These are phyloP conservation scores for Eupithecia inturbata DNA, from an alignment of 2,888 invertebrate genomes.

Conservation along the genomic window DNA sequence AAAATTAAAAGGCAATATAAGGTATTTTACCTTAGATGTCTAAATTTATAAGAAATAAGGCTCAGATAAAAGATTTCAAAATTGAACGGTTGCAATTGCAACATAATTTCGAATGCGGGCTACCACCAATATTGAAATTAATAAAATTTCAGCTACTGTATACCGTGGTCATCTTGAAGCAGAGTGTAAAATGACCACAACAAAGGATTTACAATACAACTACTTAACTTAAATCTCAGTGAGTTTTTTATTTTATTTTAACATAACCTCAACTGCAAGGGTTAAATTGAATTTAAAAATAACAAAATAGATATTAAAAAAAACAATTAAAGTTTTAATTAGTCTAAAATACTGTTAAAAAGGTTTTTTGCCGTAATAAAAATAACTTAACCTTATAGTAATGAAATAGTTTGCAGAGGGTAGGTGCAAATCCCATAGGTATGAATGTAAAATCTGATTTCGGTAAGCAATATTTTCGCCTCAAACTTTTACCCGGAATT, in stretches of 20 bases:
- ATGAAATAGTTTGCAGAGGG: not conserved
- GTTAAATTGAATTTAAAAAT: not conserved
- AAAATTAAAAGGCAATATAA: not conserved
- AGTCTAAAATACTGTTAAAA: too few species aligned
- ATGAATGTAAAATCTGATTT: not conserved
- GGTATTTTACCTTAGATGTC: too few species aligned
- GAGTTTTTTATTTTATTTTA: not conserved
- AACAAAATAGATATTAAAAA: not conserved
- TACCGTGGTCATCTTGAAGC: not conserved
- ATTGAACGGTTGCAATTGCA: not conserved
- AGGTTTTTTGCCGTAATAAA: not conserved
- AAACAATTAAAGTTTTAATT: not conserved
- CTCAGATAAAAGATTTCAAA: not conserved
- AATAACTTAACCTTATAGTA: not conserved
- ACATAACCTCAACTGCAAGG: not conserved
- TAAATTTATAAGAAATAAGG: not conserved
- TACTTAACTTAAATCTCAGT: not conserved
- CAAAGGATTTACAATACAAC: constrained; percentile 1
- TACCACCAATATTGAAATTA: constrained; percentile 11
- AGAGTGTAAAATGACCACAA: constrained; percentile 12
- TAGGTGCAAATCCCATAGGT: not conserved
- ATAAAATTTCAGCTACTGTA: constrained; percentile 23
- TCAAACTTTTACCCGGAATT: not conserved
- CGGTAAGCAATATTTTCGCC: not conserved
- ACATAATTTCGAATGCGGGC: not conserved